Percentiles rank a stretch among this genome's conserved stretches.
Conservation (phyloP, 1,140 invertebrate species). For the Octopus sinensis region DNA sequence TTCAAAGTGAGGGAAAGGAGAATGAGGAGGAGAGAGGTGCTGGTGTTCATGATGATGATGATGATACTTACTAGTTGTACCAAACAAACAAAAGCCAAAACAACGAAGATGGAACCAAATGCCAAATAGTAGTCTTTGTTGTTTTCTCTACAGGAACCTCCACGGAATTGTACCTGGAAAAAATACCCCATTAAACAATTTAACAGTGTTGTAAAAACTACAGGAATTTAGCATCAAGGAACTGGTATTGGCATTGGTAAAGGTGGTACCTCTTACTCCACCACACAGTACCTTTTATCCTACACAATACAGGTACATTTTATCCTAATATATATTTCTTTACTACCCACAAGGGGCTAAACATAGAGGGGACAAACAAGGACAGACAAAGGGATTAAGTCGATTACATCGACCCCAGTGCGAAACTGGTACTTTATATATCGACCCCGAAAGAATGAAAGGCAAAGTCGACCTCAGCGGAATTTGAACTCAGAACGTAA, state of each 20-base stretch:
- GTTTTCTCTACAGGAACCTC: constrained; percentile 64
- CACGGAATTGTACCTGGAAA: constrained; percentile 68
- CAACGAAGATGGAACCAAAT: constrained; percentile 77
- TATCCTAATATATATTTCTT: background rate
- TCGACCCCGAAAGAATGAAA: too few relatives aligned
- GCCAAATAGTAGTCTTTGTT: constrained; percentile 70
- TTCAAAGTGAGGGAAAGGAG: too few relatives aligned
- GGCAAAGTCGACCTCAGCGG: too few relatives aligned
- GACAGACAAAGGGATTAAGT: too few relatives aligned
- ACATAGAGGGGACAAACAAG: too few relatives aligned
- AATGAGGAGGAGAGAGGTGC: too few relatives aligned
- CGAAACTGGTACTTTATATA: too few relatives aligned
- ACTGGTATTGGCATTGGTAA: background rate
- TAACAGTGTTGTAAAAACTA: background rate
- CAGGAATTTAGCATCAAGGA: background rate
- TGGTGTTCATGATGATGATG: too few relatives aligned
- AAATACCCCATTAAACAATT: background rate
- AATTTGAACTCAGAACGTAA: too few relatives aligned
- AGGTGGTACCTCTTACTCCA: background rate
- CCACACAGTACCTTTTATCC: background rate
- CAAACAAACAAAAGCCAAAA: constrained; percentile 80
- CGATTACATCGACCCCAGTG: too few relatives aligned
- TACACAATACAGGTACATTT: background rate
- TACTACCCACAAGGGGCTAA: too few relatives aligned
- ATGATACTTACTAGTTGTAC: constrained; percentile 80